Conservation (phyloP, 2,113 vertebrate genomes). For the Cyphomyrus plagiostoma region DNA sequence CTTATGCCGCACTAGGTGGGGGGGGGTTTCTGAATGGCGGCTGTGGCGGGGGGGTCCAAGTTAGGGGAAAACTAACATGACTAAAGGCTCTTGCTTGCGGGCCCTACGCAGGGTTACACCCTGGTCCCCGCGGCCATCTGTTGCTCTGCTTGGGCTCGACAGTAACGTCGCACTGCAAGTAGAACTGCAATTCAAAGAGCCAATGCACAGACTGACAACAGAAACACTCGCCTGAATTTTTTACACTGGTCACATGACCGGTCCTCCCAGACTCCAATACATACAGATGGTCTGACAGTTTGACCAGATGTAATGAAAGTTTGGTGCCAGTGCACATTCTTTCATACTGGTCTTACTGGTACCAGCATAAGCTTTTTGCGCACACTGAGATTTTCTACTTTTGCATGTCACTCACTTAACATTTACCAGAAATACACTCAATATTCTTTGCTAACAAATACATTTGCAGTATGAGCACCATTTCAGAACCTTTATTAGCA, state of each 20-base stretch:
- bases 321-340: not conserved
- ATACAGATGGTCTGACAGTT: not conserved
- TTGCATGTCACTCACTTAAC: too few species aligned
- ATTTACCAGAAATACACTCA: too few species aligned
- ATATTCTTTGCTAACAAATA: too few species aligned
- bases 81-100: not conserved
- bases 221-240: not conserved
- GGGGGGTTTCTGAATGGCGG: not conserved
- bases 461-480: not conserved
- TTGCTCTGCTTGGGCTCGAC: not conserved
- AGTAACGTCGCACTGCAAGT: not conserved
- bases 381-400: not conserved
- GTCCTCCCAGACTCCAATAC: not conserved
- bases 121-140: not conserved
- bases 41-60: not conserved
- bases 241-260: not conserved
- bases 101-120: not conserved
- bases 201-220: not conserved
- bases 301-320: not conserved
- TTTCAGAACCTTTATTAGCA: too few species aligned
- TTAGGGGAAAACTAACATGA: too few species aligned
- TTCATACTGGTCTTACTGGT: not conserved
- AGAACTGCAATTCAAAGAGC: not conserved
- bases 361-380: not conserved
- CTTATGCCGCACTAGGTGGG: not conserved